Conservation (phyloP, 2,797 vertebrate genomes). For the Galaxias olidus region DNA sequence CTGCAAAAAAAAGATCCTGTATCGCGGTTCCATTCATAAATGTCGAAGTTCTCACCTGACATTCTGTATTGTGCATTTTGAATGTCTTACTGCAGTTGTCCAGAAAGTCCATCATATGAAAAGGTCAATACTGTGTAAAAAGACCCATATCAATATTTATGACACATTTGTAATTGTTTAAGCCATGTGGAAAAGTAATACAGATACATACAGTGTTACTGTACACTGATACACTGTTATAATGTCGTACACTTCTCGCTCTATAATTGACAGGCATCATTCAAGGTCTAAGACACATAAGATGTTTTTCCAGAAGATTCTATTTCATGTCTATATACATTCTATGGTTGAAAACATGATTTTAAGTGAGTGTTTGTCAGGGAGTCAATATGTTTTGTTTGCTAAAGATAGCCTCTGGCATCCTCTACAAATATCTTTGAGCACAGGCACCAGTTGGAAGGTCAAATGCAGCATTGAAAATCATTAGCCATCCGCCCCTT, state of each 20-base stretch:
- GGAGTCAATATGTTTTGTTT: slow-evolving; percentile 9
- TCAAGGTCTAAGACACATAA: background rate
- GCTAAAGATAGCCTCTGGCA: slow-evolving; percentile 29
- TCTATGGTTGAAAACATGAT: slow-evolving; percentile 35
- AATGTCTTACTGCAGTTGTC: slow-evolving; percentile 41
- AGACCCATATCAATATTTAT: slow-evolving; percentile 50
- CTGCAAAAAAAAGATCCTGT: background rate
- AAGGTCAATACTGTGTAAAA: slow-evolving; percentile 64
- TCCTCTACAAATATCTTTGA: slow-evolving; percentile 32
- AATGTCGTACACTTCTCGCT: too few species aligned
- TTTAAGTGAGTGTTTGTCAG: slow-evolving; percentile 33
- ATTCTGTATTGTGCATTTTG: slow-evolving; percentile 21
- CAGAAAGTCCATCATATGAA: slow-evolving; percentile 60
- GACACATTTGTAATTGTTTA: slow-evolving; percentile 54
- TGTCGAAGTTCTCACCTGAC: slow-evolving; percentile 7
- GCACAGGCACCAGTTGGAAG: slow-evolving; percentile 52
- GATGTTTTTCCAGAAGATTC: too few species aligned
- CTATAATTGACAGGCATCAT: too few species aligned
- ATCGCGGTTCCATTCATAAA: slow-evolving; percentile 12
- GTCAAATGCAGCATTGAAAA: slow-evolving; percentile 51
- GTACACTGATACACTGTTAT: too few species aligned
- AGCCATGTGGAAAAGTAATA: slow-evolving; percentile 35
- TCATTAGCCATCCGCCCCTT: slow-evolving; percentile 55
- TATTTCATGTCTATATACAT: background rate
- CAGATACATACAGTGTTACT: background rate